Evolutionary conservation across 2,888 invertebrate genomes (phyloP).

Genomic region (Acleris holmiana): DNA sequence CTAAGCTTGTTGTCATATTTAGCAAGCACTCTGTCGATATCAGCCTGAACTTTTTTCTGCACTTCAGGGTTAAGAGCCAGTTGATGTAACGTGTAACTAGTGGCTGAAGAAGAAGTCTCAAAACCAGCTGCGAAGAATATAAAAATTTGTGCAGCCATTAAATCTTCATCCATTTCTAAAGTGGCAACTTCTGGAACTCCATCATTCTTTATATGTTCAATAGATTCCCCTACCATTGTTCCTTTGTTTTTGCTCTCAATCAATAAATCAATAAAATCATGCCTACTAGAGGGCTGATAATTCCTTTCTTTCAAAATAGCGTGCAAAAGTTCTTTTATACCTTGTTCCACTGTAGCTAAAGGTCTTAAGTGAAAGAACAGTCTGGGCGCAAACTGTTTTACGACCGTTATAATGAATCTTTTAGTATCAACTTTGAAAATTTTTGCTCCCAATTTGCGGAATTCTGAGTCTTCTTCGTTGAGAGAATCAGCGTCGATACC

Average conservation of each 20-base stretch:
- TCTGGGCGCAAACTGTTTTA: conserved; percentile 16
- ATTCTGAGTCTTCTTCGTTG: conserved; percentile 36
- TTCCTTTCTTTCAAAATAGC: conserved; percentile 52
- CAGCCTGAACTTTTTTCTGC: conserved; percentile 57
- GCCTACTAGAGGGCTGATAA: conserved; percentile 56
- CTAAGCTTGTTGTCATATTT: conserved; percentile 53
- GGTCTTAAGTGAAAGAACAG: conserved; percentile 52
- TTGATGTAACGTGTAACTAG: conserved; percentile 65
- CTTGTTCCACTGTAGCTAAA: conserved; percentile 56
- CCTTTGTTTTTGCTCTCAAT: conserved; percentile 57
- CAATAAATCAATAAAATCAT: conserved; percentile 60
- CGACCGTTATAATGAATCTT: neutral
- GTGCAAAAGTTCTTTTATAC: conserved; percentile 49
- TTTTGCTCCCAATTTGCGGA: conserved; percentile 28
- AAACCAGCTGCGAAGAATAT: conserved; percentile 76
- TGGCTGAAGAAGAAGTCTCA: conserved; percentile 75
- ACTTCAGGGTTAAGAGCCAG: conserved; percentile 60
- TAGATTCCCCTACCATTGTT: conserved; percentile 51
- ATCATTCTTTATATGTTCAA: conserved; percentile 41
- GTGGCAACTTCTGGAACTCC: conserved; percentile 44
- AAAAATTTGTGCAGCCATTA: conserved; percentile 63
- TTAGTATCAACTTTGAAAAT: conserved; percentile 21
- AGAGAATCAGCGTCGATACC: conserved; percentile 40
- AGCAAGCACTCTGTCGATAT: conserved; percentile 58
- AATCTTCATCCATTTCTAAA: conserved; percentile 54